Evolutionary conservation across 1,140 invertebrate genomes (phyloP), one percentile per base, ranked within the genome.

Genomic region (Zaprionus taronus): DNA sequence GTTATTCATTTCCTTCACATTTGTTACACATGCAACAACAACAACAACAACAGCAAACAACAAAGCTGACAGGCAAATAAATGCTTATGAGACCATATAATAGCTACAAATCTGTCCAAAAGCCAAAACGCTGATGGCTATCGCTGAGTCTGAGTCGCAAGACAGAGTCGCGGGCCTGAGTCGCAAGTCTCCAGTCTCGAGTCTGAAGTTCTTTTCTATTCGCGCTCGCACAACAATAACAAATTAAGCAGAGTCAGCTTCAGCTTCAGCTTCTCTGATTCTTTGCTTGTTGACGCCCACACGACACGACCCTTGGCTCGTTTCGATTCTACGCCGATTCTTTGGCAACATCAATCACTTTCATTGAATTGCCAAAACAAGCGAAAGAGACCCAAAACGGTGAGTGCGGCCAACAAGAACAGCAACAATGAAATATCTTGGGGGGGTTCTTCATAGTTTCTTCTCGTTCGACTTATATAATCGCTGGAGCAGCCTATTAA

Each of bases 301-400:
- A 75, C 73, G 58, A 76, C 72, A 63, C 72, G 72, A 64, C 69
- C 75, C 81, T 69, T 73, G 72, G 38, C 60, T 47, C 53, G 11
- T 57, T 63, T 28, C 38, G 57, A 73, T 63, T 75, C 81, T 71
- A 51, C 69, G 57, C 57, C 78, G 44, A 57, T 78, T 76, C 81
- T 78, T 69, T 76, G 69, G 57, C 79, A 77, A 90, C 85, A 90
- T 90, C 86, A 90, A 90, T 90, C 85, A 90, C 85, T 90, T 90
- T 90, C 85, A 91, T 90, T 90, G 82, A 90, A 90, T 89, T 84
- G 83, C 72, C 79, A 84, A 89, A 87, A 70, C 51, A 6, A 36
- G 34, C 44, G 28, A 44, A 31, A 44, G 67, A 72, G 67, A 72
- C 47, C 51, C 73, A 9, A 64, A 28, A 38, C 36, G 36, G 36